Evolutionary conservation across 2,797 vertebrate species (phyloP), one percentile per base, ranked within the genome.

Genomic region (Graptemys geographica): DNA sequence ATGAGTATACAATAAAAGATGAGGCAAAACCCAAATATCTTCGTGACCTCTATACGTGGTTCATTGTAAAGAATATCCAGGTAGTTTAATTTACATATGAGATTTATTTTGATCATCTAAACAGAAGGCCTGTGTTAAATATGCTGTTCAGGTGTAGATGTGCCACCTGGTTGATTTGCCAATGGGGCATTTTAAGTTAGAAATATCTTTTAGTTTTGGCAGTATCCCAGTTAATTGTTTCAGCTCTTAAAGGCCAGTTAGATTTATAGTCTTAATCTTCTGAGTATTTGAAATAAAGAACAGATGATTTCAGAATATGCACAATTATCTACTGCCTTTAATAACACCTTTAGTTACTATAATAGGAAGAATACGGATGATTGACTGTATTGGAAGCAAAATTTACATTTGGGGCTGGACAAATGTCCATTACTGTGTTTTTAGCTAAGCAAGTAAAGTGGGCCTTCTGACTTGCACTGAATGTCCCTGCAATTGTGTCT

Each of bases 291-390:
- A 96, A 89, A 93, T 59, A 57, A 92, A 93, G 90, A 96, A 28
- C 80, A 96, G 57, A 95, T 88, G 80, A 96, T 84, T 90, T 84
- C 72, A 27, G 78, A 57, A 93, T 92, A 41, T 96, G 55, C 33
- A 47, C 33, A 90, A 94, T 96, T 95, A 90, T 91, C 87, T 94
- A 3, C 51, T 89, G 47, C 62, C 81, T 95, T 92, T 79, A 94
- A 93, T 93, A 93, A 72, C 83, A 90, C 85, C 90, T 81, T 94
- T 90, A 95, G 80, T 84, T 96, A 83, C 94, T 94, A 94, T 87
- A 96, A 94, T 90, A 94, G 72, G n/a, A 85, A 87, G 90, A 87
- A 82, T 92, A 79, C 31, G 81, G 80, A 80, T 88, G 87, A 51
- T n/a, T 47, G 86, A 11, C 80, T 87, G 86, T 82, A 23, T 25